phyloP scores from a whole-genome alignment of 2,797 vertebrate genomes.

The Cyclopterus lumpus region DNA sequence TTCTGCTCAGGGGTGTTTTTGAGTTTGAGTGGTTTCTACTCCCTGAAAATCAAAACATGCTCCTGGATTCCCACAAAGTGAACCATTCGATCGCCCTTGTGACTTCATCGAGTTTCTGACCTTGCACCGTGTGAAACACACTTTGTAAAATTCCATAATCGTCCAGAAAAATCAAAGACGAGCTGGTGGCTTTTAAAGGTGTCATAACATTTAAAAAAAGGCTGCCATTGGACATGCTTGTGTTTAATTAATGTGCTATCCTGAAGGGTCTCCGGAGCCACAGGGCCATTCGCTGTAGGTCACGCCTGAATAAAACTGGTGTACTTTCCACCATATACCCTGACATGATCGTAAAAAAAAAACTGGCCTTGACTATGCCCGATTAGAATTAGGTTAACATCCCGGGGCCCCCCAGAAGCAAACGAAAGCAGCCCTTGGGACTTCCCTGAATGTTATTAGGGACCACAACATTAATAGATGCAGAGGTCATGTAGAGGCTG shows the following conservation, averaged over 20 bases:
- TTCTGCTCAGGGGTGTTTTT: not conserved
- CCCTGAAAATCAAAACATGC: not conserved
- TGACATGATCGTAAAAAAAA: conserved; percentile 16
- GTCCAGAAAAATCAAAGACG: conserved; percentile 13
- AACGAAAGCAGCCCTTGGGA: conserved; percentile 42
- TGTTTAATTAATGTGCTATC: conserved; percentile 28
- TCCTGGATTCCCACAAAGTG: not conserved
- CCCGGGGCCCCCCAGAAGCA: conserved; percentile 10
- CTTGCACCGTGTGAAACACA: not conserved
- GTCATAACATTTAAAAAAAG: conserved; percentile 26
- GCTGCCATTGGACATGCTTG: conserved; percentile 4
- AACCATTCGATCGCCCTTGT: not conserved
- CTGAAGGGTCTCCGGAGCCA: not conserved
- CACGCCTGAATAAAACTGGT: conserved; percentile 19
- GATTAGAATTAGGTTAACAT: conserved; percentile 52
- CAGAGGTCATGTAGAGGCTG: conserved; percentile 21
- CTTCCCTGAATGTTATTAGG: conserved; percentile 24
- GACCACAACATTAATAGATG: conserved; percentile 26
- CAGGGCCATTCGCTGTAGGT: not conserved
- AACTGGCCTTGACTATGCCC: conserved; percentile 17
- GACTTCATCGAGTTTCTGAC: conserved; percentile 6
- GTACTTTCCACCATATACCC: not conserved
- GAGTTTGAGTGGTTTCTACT: not conserved
- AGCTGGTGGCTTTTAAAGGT: not conserved
- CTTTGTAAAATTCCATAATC: conserved; percentile 15